Base-by-base conservation (phyloP, 53 echinoderm and acorn worm species). In the Temnopleurus reevesii region DNA sequence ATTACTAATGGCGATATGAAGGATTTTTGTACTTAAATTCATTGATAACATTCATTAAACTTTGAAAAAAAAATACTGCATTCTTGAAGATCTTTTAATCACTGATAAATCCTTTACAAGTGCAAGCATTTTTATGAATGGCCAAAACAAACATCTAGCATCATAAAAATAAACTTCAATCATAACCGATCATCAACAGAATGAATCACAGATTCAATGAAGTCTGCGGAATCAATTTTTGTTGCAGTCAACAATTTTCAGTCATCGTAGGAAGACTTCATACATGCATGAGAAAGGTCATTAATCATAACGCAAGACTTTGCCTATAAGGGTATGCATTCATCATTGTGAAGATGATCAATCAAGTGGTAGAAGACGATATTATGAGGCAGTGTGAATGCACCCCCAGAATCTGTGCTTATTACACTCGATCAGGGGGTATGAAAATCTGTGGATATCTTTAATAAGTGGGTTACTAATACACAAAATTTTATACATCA, bases 281-380 rank as follows among this genome's bases (percentile, higher is more conserved):
- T 71, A 71, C 71, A 71, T n/a, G n/a, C n/a, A 63, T 71, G 36
- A 71, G 71, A 23, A 36, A 71, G 7, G 83, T 56, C 53, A 83
- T 83, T 83, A 83, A 83, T 83, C 83, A 77, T 24, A 41, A 15
- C 41, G 71, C 36, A 41, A 71, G 71, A 71, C 71, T 71, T 71
- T 71, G 2, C 41, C 21, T 35, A 83, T 36, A 83, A 55, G 54
- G 30, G 55, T 26, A 15, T 83, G 83, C 83, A 83, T 83, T 83
- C 55, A 83, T 83, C 83, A 83, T 53, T 21, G 24, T 36, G 17
- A n/a, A 56, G 53, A 38, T 83, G 41, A 83, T 83, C 83, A 83
- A 83, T 83, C 83, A 83, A 71, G 36, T 4, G 36, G 8, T 21
- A 71, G 71, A 71, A 36, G 18, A 4, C 17, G 33, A 25, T 13